Conservation (phyloP, 2,888 invertebrate species). For the Pecten maximus region DNA sequence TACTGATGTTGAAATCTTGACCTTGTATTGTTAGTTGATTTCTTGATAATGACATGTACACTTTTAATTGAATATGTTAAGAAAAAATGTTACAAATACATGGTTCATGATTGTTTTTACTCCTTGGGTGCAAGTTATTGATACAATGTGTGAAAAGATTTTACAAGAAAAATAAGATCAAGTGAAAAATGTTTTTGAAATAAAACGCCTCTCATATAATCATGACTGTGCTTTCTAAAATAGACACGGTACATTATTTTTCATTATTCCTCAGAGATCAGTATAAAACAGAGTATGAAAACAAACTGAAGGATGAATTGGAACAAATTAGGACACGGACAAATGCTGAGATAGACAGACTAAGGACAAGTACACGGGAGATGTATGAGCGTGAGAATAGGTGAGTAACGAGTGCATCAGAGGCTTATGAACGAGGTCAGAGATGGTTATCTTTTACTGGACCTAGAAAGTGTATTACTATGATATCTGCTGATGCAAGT, state of each 20-base stretch:
- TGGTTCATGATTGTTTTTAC: no score
- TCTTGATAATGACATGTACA: no score
- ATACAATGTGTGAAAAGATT: no score
- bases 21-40: no score
- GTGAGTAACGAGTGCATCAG: conserved; percentile 56
- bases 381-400: conserved; percentile 82
- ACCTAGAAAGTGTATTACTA: neutral
- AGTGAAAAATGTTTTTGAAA: no score
- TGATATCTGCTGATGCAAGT: neutral
- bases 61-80: no score
- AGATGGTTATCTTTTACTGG: neutral
- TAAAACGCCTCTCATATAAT: no score
- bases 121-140: no score
- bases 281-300: conserved; percentile 82
- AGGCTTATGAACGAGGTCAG: neutral
- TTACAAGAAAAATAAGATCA: no score
- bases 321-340: conserved; percentile 79
- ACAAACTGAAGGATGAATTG: conserved; percentile 79
- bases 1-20: no score
- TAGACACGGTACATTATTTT: neutral
- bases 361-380: conserved; percentile 79
- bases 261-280: conserved; percentile 74
- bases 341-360: conserved; percentile 80
- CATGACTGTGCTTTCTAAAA: no score
- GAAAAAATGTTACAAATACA: no score